Evolutionary conservation across 1,140 invertebrate species (phyloP).

Genomic region (Pseudomyrmex dendroicus): DNA sequence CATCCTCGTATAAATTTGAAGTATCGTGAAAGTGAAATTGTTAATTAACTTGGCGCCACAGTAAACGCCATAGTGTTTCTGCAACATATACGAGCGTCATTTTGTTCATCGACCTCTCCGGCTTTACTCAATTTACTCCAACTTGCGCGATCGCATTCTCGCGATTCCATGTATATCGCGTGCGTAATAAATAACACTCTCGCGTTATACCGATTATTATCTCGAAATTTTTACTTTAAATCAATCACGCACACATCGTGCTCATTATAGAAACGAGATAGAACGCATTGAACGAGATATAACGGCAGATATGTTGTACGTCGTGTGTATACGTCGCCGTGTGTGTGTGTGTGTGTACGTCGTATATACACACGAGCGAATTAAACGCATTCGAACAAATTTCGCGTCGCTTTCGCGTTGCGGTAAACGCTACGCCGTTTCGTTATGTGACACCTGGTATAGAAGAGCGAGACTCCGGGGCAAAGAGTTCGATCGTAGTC

Average conservation of each 20-base stretch:
- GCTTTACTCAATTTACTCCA: constrained; percentile 44
- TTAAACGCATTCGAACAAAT: not conserved
- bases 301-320: not conserved
- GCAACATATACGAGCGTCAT: constrained; percentile 27
- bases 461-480: constrained; percentile 69
- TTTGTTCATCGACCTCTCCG: constrained; percentile 29
- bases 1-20: constrained; percentile 33
- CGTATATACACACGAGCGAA: not conserved
- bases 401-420: not conserved
- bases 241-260: not conserved
- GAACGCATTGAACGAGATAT: not conserved
- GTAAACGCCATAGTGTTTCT: constrained; percentile 18
- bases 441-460: constrained; percentile 55
- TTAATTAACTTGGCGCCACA: constrained; percentile 22
- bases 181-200: constrained; percentile 24
- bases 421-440: constrained; percentile 36
- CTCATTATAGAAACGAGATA: not conserved
- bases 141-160: constrained; percentile 23
- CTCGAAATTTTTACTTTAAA: constrained; percentile 6
- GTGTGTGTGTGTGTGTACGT: too few species aligned
- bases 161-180: constrained; percentile 1
- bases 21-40: constrained; percentile 38
- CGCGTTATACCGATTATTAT: constrained; percentile 9
- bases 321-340: too few species aligned
- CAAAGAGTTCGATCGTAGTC: constrained; percentile 76